Percentiles rank a stretch among this genome's conserved stretches.
Conservation (phyloP, 1,140 invertebrate species). For the Aradophagus sp. region DNA sequence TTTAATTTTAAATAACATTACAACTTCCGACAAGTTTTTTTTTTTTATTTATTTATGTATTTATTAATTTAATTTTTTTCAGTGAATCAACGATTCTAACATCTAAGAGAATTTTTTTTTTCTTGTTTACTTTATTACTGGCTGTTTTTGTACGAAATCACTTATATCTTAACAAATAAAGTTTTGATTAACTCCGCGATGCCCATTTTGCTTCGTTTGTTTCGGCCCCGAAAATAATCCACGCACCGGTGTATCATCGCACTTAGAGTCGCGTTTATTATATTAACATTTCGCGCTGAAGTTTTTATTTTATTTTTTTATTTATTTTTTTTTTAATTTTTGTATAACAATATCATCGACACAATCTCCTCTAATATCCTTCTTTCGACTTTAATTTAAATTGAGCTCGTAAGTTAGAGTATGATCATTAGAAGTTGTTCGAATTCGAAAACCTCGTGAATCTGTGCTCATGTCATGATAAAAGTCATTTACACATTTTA, state of each 20-base stretch:
- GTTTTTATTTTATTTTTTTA: too few species aligned
- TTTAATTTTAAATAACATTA: conserved; percentile 15
- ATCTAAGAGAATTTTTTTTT: conserved; percentile 34
- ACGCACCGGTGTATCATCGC: conserved; percentile 22
- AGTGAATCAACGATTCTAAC: conserved; percentile 46
- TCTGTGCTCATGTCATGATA: neutral
- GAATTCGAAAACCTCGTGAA: conserved; percentile 22
- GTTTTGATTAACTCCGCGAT: conserved; percentile 56
- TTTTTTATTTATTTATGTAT: too few species aligned
- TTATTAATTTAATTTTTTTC: too few species aligned
- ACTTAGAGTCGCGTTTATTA: conserved; percentile 39
- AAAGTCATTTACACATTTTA: neutral
- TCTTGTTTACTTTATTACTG: conserved; percentile 17
- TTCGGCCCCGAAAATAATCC: conserved; percentile 31
- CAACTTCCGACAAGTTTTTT: conserved; percentile 36
- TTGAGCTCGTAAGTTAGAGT: conserved; percentile 47
- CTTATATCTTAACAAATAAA: conserved; percentile 53
- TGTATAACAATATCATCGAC: conserved; percentile 42
- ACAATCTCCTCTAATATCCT: conserved; percentile 29
- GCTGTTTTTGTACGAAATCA: conserved; percentile 48
- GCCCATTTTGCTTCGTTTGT: conserved; percentile 12
- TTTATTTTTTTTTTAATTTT: too few species aligned
- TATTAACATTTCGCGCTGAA: conserved; percentile 39
- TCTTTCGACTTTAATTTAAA: conserved; percentile 33
- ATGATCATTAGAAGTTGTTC: conserved; percentile 26